Evolutionary conservation across 2,113 vertebrate species (phyloP), one percentile per base, ranked within the genome.

Genomic region (Embiotoca jacksoni): DNA sequence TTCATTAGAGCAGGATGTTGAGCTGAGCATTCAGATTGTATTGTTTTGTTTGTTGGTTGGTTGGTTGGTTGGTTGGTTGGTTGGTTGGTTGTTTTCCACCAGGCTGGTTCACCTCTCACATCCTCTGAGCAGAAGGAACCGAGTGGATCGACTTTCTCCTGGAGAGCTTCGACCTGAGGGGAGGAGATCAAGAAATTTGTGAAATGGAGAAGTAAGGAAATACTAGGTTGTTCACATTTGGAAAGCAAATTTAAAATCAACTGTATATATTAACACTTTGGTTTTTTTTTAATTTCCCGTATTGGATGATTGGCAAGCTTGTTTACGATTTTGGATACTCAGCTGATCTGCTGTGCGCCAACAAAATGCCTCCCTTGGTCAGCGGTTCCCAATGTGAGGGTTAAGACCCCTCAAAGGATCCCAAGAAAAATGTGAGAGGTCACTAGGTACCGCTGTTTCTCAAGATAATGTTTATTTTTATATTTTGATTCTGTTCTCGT

Each of bases 81-180:
- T 23, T 23, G 23, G 23, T 23, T 23, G 23, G 23, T 23, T 23
- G 75, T 39, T 84, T 76, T 72, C 75, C 70, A 75, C 75, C 80
- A 9, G 72, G 61, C 31, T 49, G 63, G 46, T 63, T 78, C 49
- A 74, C n/a, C 44, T 80, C 88, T 97, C 95, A 99, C 95, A 99
- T 97, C 95, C 97, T 95, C 95, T 86, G 90, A 68, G 89, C 80
- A 0, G 81, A 23, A 2, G 96, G 96, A 6, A 93, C 94, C 64
- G 89, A 96, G 94, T 97, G 97, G n/a, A 95, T 91, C 54, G 96
- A 96, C 95, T 97, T 97, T 93, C 97, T 96, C 82, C 98, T 94
- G 85, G 97, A 99, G 39, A 99, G 96, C 90, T 99, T 99, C 85
- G 98, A 99, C 91, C 97, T 99, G 78, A 58, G 32, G 36, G 44